phyloP scores from a whole-genome alignment of 1,140 invertebrate genomes.

The Drosophila yakuba region DNA sequence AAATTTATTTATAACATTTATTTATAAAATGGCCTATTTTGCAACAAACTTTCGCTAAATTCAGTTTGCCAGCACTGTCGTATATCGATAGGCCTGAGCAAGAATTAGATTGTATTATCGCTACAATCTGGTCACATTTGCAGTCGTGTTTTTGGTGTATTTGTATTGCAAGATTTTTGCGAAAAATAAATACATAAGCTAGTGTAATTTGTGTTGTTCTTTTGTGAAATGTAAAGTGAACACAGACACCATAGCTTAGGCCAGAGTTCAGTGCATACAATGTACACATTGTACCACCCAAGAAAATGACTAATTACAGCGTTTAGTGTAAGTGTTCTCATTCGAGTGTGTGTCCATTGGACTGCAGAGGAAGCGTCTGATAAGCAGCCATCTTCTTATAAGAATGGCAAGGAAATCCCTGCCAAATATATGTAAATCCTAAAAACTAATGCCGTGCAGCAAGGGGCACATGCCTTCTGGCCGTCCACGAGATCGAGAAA shows the following conservation, averaged over 20 bases:
- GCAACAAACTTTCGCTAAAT: not conserved
- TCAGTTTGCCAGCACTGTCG: not conserved
- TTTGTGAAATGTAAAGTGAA: constrained; percentile 4
- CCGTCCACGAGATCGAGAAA: not conserved
- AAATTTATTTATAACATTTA: too few species aligned
- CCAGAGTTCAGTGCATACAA: not conserved
- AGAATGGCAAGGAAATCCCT: constrained; percentile 16
- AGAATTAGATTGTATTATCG: not conserved
- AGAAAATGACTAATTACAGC: not conserved
- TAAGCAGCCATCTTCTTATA: constrained; percentile 44
- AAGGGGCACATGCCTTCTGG: not conserved
- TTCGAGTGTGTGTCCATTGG: constrained; percentile 16
- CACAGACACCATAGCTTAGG: not conserved
- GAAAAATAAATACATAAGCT: constrained; percentile 15
- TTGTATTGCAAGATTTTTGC: constrained; percentile 24
- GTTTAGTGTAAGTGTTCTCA: constrained; percentile 10
- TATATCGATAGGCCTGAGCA: not conserved
- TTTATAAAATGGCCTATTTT: too few species aligned
- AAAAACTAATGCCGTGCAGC: not conserved
- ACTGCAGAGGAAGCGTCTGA: constrained; percentile 15
- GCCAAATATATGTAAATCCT: not conserved
- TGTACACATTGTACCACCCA: too few species aligned
- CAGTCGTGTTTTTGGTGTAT: constrained; percentile 22
- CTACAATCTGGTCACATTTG: constrained; percentile 3
- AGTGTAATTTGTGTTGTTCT: constrained; percentile 8